phyloP scores from a whole-genome alignment of 2,888 invertebrate genomes.

The Caenorhabditis japonica region DNA sequence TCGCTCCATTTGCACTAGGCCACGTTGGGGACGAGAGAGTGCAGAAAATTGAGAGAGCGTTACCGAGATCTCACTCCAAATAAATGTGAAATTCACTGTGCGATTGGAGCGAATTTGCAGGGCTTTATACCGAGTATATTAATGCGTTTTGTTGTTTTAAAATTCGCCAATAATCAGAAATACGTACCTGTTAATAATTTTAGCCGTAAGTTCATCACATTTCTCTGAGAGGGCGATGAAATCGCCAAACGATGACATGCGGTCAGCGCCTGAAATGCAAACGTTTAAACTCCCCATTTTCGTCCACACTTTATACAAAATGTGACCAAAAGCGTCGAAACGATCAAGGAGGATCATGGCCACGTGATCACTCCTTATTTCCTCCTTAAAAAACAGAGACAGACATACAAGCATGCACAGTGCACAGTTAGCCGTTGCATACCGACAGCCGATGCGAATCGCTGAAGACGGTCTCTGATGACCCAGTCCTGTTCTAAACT shows the following conservation, averaged over 20 bases:
- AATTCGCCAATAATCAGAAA: no score
- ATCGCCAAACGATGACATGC: conserved; percentile 99
- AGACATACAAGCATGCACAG: conserved; percentile 22
- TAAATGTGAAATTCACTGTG: no score
- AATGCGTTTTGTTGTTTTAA: no score
- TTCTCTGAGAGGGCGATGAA: conserved; percentile 92
- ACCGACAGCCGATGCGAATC: conserved; percentile 44
- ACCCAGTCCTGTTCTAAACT: conserved; percentile 53
- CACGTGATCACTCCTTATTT: no score
- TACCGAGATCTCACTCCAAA: no score
- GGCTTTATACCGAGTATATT: no score
- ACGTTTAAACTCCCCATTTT: neutral
- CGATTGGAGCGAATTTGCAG: no score
- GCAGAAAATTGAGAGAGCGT: no score
- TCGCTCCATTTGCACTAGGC: no score
- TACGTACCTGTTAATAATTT: conserved; percentile 84
- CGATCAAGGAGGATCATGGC: conserved; percentile 35
- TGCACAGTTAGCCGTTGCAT: conserved; percentile 28
- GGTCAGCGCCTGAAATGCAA: conserved; percentile 84
- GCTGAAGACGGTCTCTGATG: conserved; percentile 52
- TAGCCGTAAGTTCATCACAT: conserved; percentile 91
- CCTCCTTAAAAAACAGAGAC: conserved; percentile 15
- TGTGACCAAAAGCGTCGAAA: conserved; percentile 21
- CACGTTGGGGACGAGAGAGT: no score
- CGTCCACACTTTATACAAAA: conserved; percentile 10